Evolutionary conservation across 2,797 vertebrate genomes (phyloP), one percentile per base, ranked within the genome.

Genomic region (Molossus alvarezi): DNA sequence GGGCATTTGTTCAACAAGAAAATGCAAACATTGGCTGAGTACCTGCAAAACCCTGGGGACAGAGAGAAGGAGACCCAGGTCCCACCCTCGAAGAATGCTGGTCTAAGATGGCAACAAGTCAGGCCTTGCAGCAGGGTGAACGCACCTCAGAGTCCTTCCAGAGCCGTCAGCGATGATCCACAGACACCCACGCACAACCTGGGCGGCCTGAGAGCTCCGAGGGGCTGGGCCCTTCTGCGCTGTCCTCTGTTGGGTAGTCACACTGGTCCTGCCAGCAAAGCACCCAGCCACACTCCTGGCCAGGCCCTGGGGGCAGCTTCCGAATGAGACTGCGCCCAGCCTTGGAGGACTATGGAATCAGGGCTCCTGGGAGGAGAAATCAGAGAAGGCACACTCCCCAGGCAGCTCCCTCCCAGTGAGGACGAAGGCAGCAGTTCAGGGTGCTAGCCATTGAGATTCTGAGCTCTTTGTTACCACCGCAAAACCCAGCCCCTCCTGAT

Each of bases 211-310:
- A n/a, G 41, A 53, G 71, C 9, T 5, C 27, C 57, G 13, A 4
- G 17, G 41, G 27, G 41, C 33, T 15, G 27, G 23, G 21, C 4
- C 29, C 51, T 37, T 29, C 13, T 4, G 20, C 5, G 17, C 5
- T 20, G 17, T 9, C 23, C 37, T 37, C 17, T 8, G 55, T 1
- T 62, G 11, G 25, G 4, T 37, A 17, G 13, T 55, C 80, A 41
- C 10, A 5, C 27, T 2, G 7, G 6, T 8, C 3, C 15, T 15
- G 5, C 29, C 0, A 25, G 69, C 51, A 33, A 3, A 90, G 27
- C 17, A 0, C 4, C 0, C 11, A 0, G 48, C 75, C 9, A 0
- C 9, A 1, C 57, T 4, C 55, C 15, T 1, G 2, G 64, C 21
- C n/a, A 25, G 57, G 13, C 57, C 23, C 57, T n/a, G 27, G 8